These are phyloP conservation scores for Campopleginae sp. DNA, from an alignment of 2,888 invertebrate species.

Conservation along the genomic window DNA sequence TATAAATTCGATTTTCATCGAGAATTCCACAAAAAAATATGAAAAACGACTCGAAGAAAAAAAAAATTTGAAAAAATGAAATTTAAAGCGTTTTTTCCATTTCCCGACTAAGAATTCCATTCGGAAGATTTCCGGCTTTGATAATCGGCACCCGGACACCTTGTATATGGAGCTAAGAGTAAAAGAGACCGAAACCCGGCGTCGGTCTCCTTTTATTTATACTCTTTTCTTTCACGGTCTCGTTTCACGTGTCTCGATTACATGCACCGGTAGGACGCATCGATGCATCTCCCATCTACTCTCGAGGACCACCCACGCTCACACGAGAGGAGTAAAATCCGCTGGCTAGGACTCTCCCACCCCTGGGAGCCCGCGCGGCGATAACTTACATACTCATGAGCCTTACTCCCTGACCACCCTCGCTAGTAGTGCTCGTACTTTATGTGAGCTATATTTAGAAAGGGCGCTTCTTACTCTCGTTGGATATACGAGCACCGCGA, in stretches of 20 bases:
- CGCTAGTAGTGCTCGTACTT: constrained; percentile 24
- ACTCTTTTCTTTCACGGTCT: constrained; percentile 47
- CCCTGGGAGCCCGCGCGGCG: neutral
- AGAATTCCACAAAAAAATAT: neutral
- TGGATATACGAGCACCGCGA: neutral
- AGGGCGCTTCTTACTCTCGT: constrained; percentile 35
- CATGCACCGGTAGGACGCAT: constrained; percentile 58
- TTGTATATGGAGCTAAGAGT: neutral
- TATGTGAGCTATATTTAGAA: constrained; percentile 51
- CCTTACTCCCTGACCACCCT: constrained; percentile 28
- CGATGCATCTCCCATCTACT: constrained; percentile 53
- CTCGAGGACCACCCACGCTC: constrained; percentile 62
- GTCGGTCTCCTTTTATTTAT: constrained; percentile 42
- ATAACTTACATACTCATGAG: constrained; percentile 21
- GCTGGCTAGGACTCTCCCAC: constrained; percentile 26
- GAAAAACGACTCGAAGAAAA: neutral
- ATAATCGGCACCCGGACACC: neutral
- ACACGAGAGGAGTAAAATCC: constrained; percentile 47
- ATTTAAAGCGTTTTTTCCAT: neutral
- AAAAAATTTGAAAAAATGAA: neutral
- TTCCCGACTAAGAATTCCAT: neutral
- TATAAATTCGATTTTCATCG: neutral
- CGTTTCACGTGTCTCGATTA: constrained; percentile 66
- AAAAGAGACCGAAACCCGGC: constrained; percentile 9
- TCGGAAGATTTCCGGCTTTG: neutral